Base-by-base conservation (phyloP, 53 echinoderm and acorn worm genomes). In the Henricia sp. region DNA sequence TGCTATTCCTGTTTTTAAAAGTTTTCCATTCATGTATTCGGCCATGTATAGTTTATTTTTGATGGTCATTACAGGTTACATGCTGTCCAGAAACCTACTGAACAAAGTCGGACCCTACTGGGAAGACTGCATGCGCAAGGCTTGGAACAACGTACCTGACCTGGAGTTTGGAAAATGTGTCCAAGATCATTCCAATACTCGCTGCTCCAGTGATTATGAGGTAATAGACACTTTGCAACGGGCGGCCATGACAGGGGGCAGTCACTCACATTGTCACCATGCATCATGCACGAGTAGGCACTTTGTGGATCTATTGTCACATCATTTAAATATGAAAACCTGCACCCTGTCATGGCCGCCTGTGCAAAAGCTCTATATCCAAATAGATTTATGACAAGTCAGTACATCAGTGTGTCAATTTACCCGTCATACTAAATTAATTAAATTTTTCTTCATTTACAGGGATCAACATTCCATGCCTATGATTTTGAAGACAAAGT, bases 401-500 rank as follows among this genome's bases (percentile, higher is more conserved):
- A n/a, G n/a, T n/a, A n/a, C n/a, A n/a, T n/a, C n/a, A n/a, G n/a
- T n/a, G n/a, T n/a, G n/a, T n/a, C n/a, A n/a, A 16, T 48, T 48
- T 48, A 16, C 16, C 32, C 34, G 21, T 11, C 6, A 68, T 9
- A 24, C 23, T 42, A 19, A 55, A 29, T 54, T 71, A 23, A 37
- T 10, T 43, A 42, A 19, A 37, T 43, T 64, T 84, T 9, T 3
- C 23, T 71, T 53, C 12, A 0, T 26, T 26, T 64, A 16, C 86
- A 99, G 99, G 95, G 90, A 23, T 92, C 93, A 37, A 75, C 88
- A 6, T 99, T 86, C 69, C 77, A 88, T 68, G 78, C 89, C 16
- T 89, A 88, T 71, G 91, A 99, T 46, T 95, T 92, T 63, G 84
- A 94, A 52, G 92, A 92, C 82, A 99, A 99, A 74, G 92, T 90